Evolutionary conservation across 2,113 vertebrate species (phyloP).

Genomic region (Triplophysa dalaica): DNA sequence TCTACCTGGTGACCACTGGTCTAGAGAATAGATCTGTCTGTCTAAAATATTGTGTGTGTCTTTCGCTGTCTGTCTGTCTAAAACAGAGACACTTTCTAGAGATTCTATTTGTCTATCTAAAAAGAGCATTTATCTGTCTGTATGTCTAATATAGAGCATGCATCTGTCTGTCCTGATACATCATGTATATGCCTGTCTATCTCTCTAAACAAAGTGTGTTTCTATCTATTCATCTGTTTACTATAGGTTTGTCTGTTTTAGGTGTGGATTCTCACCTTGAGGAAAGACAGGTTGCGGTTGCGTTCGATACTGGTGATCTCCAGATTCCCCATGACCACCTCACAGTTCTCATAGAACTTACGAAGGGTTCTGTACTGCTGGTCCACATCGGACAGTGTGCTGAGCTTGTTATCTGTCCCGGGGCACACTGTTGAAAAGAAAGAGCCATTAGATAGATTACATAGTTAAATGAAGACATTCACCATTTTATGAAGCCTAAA

Average conservation of each 20-base stretch:
- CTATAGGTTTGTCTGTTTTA: background rate
- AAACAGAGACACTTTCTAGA: too few relatives aligned
- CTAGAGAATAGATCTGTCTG: too few relatives aligned
- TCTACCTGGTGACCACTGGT: too few relatives aligned
- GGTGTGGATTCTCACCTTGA: constrained; percentile 77
- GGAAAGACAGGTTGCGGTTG: constrained; percentile 92
- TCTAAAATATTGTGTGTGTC: too few relatives aligned
- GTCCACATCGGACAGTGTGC: constrained; percentile 94
- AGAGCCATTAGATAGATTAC: background rate
- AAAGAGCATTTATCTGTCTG: background rate
- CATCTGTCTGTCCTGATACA: background rate
- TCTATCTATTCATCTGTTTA: background rate
- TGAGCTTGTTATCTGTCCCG: constrained; percentile 96
- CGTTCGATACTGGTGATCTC: constrained; percentile 98
- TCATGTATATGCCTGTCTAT: background rate
- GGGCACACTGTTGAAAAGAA: constrained; percentile 82
- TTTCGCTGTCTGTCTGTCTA: background rate
- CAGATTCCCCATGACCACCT: constrained; percentile 97
- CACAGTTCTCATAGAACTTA: constrained; percentile 97
- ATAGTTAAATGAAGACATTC: too few relatives aligned
- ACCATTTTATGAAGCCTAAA: too few relatives aligned
- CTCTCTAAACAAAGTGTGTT: too few relatives aligned
- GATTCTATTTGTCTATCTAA: background rate
- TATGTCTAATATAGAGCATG: background rate
- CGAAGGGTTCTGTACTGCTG: constrained; percentile 93